A percentile compares a stretch with the other conserved stretches of the same genome.
Evolutionary conservation across 2,113 vertebrate species (phyloP).

Genomic region (Ochotona princeps): DNA sequence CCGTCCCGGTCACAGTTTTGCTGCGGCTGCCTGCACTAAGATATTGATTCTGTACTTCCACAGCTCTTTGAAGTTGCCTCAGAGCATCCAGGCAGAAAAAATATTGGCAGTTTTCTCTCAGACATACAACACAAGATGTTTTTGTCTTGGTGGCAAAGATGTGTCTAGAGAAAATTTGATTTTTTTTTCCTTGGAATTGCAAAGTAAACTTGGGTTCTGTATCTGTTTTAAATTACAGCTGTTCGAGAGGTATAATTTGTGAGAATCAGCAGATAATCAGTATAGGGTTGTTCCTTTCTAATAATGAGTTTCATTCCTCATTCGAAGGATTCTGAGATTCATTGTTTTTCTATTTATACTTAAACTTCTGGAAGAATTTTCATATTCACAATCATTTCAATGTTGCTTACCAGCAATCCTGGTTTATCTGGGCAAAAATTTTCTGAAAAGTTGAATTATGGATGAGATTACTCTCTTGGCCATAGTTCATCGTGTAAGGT

Average conservation of each 20-base stretch:
- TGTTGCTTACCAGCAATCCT: slow-evolving; percentile 56
- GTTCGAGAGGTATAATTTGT: slow-evolving; percentile 64
- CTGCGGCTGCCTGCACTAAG: slow-evolving; percentile 77
- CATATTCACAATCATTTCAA: neutral
- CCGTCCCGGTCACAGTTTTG: slow-evolving; percentile 82
- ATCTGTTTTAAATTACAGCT: neutral
- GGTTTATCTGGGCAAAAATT: slow-evolving; percentile 45
- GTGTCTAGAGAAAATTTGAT: slow-evolving; percentile 79
- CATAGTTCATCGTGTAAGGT: slow-evolving; percentile 60
- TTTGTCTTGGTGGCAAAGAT: slow-evolving; percentile 77
- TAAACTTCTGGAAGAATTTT: slow-evolving; percentile 2
- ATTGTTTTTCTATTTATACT: neutral
- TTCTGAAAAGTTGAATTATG: slow-evolving; percentile 70
- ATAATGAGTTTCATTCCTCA: neutral
- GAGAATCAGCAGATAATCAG: slow-evolving; percentile 75
- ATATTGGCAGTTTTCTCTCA: slow-evolving; percentile 80
- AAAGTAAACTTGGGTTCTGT: slow-evolving; percentile 65
- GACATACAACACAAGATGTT: slow-evolving; percentile 63
- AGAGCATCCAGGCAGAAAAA: slow-evolving; percentile 77
- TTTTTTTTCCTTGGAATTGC: slow-evolving; percentile 70
- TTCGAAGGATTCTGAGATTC: neutral
- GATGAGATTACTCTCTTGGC: slow-evolving; percentile 70
- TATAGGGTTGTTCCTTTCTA: slow-evolving; percentile 64
- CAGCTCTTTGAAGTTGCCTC: slow-evolving; percentile 84
- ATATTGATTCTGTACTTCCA: slow-evolving; percentile 84